These are phyloP conservation scores for Helogale parvula DNA, from an alignment of 2,113 vertebrate genomes.

Conservation along the genomic window DNA sequence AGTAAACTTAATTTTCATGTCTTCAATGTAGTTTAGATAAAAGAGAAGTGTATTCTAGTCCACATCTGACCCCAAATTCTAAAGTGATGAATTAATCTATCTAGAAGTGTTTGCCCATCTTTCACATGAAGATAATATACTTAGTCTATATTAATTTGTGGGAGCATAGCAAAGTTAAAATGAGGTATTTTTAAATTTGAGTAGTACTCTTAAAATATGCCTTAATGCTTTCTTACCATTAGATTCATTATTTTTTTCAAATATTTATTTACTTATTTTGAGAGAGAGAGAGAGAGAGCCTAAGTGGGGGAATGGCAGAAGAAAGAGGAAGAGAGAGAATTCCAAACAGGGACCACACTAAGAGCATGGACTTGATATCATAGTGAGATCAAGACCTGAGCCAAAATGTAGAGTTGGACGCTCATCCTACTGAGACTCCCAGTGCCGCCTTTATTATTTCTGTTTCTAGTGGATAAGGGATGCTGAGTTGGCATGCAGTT, in stretches of 20 bases:
- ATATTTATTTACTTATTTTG: background rate
- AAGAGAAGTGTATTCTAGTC: background rate
- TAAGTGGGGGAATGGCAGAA: background rate
- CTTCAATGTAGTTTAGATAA: background rate
- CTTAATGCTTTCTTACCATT: background rate
- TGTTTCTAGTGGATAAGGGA: background rate
- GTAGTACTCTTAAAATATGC: background rate
- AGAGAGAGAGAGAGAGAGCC: background rate
- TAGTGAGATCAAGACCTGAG: too few species aligned
- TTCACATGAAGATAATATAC: background rate
- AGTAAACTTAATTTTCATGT: background rate
- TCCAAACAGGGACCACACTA: background rate
- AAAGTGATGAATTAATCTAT: background rate
- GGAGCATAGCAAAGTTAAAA: constrained; percentile 2
- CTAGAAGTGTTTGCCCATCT: background rate
- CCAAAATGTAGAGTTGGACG: too few species aligned
- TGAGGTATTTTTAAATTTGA: background rate
- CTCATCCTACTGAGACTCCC: too few species aligned
- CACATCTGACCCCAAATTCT: background rate
- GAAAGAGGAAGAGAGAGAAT: background rate
- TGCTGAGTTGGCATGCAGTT: background rate
- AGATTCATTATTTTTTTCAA: background rate
- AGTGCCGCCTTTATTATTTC: background rate
- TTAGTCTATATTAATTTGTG: background rate
- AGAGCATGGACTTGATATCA: too few species aligned